Conservation (phyloP, 1,140 invertebrate species). For the Dendroctonus ponderosae region DNA sequence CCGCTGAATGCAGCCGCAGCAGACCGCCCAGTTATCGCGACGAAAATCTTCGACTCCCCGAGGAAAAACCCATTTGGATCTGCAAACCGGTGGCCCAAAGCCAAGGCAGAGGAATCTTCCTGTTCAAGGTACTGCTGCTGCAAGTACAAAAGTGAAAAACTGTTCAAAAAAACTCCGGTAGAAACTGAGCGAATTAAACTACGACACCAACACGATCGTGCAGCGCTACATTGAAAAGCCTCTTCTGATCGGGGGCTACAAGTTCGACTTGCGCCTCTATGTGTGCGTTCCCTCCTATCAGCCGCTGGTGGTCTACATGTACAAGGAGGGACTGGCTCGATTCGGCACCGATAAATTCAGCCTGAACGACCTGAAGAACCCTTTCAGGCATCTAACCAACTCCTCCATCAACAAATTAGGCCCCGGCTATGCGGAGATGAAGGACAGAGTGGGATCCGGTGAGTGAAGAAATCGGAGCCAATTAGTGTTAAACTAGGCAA, state of each 20-base stretch:
- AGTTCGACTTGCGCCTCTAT: slow-evolving; percentile 82
- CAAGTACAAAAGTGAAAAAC: neutral
- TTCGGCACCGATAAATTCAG: slow-evolving; percentile 84
- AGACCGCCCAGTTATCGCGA: slow-evolving; percentile 43
- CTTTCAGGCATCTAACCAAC: slow-evolving; percentile 88
- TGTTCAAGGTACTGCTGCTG: slow-evolving; percentile 65
- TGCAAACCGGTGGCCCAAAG: slow-evolving; percentile 84
- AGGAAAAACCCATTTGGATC: slow-evolving; percentile 69
- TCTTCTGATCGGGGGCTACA: slow-evolving; percentile 81
- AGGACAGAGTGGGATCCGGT: slow-evolving; percentile 76
- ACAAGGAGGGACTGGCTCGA: slow-evolving; percentile 77
- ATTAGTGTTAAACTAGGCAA: neutral
- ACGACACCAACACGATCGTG: slow-evolving; percentile 71
- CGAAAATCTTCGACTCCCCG: slow-evolving; percentile 42
- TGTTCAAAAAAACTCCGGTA: slow-evolving; percentile 45
- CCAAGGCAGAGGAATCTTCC: slow-evolving; percentile 77
- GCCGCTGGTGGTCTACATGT: slow-evolving; percentile 79
- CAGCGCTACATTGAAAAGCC: slow-evolving; percentile 86
- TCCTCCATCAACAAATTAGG: slow-evolving; percentile 79
- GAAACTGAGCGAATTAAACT: slow-evolving; percentile 73
- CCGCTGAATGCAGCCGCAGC: slow-evolving; percentile 67
- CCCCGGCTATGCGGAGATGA: slow-evolving; percentile 75
- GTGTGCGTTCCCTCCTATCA: slow-evolving; percentile 80
- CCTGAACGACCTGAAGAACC: slow-evolving; percentile 76
- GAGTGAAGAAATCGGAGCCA: slow-evolving; percentile 34